Percentiles rank a stretch among this genome's conserved stretches.
Conservation (phyloP, 1,140 invertebrate species). For the Babylonia areolata region DNA sequence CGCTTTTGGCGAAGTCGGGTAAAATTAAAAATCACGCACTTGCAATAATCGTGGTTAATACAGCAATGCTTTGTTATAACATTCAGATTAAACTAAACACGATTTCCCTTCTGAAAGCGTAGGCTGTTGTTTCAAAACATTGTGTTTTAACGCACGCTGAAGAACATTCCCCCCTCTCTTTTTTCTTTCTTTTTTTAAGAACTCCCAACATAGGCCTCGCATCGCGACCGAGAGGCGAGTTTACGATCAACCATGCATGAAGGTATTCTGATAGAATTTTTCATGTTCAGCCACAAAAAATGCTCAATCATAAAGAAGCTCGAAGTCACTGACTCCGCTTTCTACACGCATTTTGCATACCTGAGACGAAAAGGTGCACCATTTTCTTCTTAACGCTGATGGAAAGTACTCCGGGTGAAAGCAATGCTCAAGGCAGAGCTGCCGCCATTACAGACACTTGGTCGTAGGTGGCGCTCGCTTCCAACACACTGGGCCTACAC, state of each 20-base stretch:
- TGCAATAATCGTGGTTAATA: too few species aligned
- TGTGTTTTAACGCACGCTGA: too few species aligned
- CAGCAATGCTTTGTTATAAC: too few species aligned
- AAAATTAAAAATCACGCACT: not conserved
- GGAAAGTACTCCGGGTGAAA: constrained; percentile 31
- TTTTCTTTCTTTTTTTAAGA: not conserved
- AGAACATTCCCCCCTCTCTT: too few species aligned
- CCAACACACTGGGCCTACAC: constrained; percentile 22
- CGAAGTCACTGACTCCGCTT: not conserved
- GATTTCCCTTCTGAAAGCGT: too few species aligned
- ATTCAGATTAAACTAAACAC: too few species aligned
- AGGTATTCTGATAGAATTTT: constrained; percentile 22
- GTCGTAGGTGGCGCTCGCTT: constrained; percentile 37
- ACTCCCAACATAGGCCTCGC: not conserved
- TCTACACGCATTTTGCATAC: not conserved
- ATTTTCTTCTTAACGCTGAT: constrained; percentile 16
- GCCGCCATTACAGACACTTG: constrained; percentile 39
- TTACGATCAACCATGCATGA: constrained; percentile 33
- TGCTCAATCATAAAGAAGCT: not conserved
- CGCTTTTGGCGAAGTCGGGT: not conserved
- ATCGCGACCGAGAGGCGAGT: constrained; percentile 18
- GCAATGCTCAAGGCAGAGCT: constrained; percentile 17
- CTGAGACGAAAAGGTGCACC: constrained; percentile 15
- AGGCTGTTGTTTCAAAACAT: too few species aligned
- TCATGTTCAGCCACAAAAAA: not conserved